phyloP scores from a whole-genome alignment of 2,888 invertebrate species.

The Heliconius ismenius region DNA sequence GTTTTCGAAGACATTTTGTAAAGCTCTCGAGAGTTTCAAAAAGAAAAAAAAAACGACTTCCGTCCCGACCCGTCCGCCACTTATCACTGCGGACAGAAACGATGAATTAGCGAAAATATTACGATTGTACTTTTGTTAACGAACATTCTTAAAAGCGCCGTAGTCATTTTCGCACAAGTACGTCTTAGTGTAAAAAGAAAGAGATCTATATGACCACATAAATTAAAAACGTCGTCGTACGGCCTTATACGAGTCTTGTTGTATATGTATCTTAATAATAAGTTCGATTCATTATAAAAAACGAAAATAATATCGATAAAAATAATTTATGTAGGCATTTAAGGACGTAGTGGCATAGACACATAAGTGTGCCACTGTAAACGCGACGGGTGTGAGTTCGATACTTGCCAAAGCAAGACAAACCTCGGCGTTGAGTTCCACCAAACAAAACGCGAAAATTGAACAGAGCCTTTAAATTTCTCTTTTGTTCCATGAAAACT shows the following conservation, averaged over 20 bases:
- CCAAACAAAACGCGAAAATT: too few species aligned
- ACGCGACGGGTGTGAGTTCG: too few species aligned
- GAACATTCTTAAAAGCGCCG: constrained; percentile 10
- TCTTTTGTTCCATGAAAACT: too few species aligned
- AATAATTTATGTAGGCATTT: too few species aligned
- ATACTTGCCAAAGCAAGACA: too few species aligned
- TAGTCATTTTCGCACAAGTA: neutral
- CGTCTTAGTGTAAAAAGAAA: neutral
- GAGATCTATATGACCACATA: neutral
- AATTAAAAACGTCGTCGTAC: too few species aligned
- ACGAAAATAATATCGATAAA: too few species aligned
- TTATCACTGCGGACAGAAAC: constrained; percentile 60
- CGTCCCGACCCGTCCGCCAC: constrained; percentile 67
- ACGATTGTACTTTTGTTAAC: constrained; percentile 22
- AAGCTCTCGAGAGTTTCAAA: constrained; percentile 71
- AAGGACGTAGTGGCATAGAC: too few species aligned
- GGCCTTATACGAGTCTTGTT: too few species aligned
- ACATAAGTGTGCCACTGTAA: too few species aligned
- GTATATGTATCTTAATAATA: neutral
- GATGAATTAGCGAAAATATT: constrained; percentile 62
- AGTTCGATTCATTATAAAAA: neutral
- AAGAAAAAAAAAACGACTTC: constrained; percentile 70
- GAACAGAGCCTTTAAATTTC: too few species aligned
- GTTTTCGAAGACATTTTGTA: constrained; percentile 77
- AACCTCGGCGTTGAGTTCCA: too few species aligned